Conservation (phyloP, 30 jellyfish, hydroid and myxozoan species). For the Cassiopea xamachana region DNA sequence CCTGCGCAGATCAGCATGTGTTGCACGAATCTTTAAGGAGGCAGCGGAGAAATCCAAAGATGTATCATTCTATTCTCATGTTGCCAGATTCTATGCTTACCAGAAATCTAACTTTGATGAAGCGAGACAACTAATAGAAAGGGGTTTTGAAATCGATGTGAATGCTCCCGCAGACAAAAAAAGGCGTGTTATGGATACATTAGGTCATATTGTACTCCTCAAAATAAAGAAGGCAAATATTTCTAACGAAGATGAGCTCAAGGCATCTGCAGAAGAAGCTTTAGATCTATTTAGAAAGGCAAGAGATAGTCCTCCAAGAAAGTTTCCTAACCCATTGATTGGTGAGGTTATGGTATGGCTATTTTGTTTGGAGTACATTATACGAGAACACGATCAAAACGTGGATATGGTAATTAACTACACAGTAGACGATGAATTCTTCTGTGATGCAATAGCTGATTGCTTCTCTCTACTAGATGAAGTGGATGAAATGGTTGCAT, state of each 20-base stretch:
- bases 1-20: background rate
- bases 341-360: conserved; percentile 70
- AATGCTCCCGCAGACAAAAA: conserved; percentile 43
- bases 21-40: conserved; percentile 49
- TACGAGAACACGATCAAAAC: conserved; percentile 9
- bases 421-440: conserved; percentile 31
- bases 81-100: conserved; percentile 53
- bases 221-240: conserved; percentile 28
- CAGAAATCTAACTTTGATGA: conserved; percentile 22
- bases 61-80: conserved; percentile 53
- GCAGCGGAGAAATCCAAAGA: conserved; percentile 61
- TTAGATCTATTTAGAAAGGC: conserved; percentile 44
- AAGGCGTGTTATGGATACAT: conserved; percentile 41
- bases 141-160: conserved; percentile 32
- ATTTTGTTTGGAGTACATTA: conserved; percentile 57
- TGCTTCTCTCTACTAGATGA: conserved; percentile 47
- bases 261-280: conserved; percentile 40
- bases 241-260: conserved; percentile 18
- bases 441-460: conserved; percentile 35
- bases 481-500: conserved; percentile 48
- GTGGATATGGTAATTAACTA: conserved; percentile 32
- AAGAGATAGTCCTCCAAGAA: conserved; percentile 56
- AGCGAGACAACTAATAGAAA: conserved; percentile 52
- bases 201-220: conserved; percentile 45
- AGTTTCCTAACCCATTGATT: conserved; percentile 56